Percentiles rank a stretch among this genome's conserved stretches.
Conservation (phyloP, 2,888 invertebrate genomes). For the Entomobrya proxima region DNA sequence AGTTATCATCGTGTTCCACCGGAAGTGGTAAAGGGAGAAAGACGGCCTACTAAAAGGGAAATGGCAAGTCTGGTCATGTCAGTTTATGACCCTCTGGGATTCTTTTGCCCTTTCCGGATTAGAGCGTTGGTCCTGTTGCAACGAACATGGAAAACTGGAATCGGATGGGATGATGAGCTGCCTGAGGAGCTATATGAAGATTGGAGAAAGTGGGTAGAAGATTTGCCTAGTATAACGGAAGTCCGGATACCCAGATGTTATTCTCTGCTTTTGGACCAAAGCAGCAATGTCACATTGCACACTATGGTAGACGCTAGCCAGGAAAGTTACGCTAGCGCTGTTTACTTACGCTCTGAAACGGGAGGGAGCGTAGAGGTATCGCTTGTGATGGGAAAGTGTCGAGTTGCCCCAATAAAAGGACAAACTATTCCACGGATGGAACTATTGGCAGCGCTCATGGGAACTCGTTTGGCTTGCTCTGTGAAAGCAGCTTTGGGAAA, state of each 20-base stretch:
- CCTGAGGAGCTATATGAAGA: neutral
- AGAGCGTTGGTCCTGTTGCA: too few species aligned
- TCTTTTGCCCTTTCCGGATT: too few species aligned
- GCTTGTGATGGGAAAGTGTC: constrained; percentile 65
- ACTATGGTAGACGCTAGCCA: constrained; percentile 69
- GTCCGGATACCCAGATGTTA: constrained; percentile 45
- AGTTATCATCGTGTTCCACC: too few species aligned
- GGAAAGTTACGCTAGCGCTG: constrained; percentile 58
- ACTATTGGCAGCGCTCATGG: constrained; percentile 72
- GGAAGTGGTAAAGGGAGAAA: too few species aligned
- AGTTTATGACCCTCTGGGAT: too few species aligned
- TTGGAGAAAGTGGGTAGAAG: constrained; percentile 58
- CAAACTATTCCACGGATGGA: constrained; percentile 72
- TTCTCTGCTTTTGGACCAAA: neutral
- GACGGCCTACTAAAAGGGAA: too few species aligned
- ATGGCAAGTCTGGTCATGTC: too few species aligned
- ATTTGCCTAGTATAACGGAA: constrained; percentile 11
- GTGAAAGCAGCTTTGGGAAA: neutral
- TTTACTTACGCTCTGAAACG: constrained; percentile 58
- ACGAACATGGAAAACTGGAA: constrained; percentile 73
- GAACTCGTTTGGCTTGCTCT: constrained; percentile 31
- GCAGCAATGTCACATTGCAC: constrained; percentile 55
- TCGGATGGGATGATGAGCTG: constrained; percentile 76
- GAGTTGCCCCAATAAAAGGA: constrained; percentile 68
- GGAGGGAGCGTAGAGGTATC: neutral